phyloP scores from a whole-genome alignment of 2,888 invertebrate species.

The Sarcophaga caerulescens region DNA sequence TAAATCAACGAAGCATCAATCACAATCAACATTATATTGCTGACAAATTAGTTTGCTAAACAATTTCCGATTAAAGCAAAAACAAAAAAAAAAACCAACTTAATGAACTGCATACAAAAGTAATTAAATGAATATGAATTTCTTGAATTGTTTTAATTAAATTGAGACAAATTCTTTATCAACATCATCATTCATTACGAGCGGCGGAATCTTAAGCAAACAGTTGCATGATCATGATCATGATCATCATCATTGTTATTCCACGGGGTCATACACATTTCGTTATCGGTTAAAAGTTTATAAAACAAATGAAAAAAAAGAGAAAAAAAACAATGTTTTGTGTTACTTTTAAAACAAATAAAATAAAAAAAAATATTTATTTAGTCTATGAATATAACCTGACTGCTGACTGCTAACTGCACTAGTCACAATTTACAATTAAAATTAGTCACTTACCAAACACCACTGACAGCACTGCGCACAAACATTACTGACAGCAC shows the following conservation, averaged over 20 bases:
- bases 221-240: background rate
- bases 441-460: background rate
- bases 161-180: background rate
- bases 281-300: background rate
- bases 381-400: too few relatives aligned
- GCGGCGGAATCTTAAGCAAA: background rate
- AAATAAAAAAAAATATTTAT: too few relatives aligned
- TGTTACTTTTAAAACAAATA: too few relatives aligned
- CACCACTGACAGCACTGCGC: background rate
- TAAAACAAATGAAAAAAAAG: background rate
- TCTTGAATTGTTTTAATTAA: background rate
- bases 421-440: background rate
- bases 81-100: too few relatives aligned
- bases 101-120: background rate
- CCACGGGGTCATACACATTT: background rate
- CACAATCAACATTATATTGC: background rate
- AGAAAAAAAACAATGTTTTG: background rate
- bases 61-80: conserved; percentile 8
- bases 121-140: background rate
- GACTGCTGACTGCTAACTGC: too few relatives aligned
- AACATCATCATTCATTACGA: background rate
- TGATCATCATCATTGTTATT: background rate
- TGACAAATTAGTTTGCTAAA: conserved; percentile 26
- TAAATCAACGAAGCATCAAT: background rate
- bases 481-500: background rate